Evolutionary conservation across 2,797 vertebrate genomes (phyloP).

Genomic region (Nothura maculosa): DNA sequence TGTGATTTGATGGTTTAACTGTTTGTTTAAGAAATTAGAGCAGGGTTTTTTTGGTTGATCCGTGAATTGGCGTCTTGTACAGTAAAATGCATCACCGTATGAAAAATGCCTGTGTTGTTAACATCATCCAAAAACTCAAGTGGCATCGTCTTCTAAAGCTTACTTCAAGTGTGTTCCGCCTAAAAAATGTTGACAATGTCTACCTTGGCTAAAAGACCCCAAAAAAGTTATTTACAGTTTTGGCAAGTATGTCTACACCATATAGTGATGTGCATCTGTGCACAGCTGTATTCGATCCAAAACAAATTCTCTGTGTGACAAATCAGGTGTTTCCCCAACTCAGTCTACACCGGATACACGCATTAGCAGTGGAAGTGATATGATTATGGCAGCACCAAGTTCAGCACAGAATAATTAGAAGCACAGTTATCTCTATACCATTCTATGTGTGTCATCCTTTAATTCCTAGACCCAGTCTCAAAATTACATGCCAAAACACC

Average conservation of each 20-base stretch:
- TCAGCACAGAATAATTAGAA: not conserved
- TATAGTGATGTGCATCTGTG: not conserved
- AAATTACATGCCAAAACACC: not conserved
- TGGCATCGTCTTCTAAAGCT: not conserved
- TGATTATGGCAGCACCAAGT: not conserved
- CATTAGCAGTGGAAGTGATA: slow-evolving; percentile 6
- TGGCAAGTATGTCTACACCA: not conserved
- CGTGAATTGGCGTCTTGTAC: not conserved
- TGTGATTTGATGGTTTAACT: not conserved
- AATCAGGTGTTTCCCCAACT: not conserved
- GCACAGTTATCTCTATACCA: not conserved
- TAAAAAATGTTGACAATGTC: not conserved
- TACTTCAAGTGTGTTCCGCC: not conserved
- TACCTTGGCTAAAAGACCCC: not conserved
- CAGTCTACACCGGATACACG: not conserved
- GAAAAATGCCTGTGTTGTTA: not conserved
- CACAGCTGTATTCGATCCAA: not conserved
- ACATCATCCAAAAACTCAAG: not conserved
- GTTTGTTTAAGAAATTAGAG: not conserved
- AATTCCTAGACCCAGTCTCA: not conserved
- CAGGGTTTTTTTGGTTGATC: not conserved
- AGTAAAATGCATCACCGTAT: not conserved
- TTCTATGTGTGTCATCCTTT: not conserved
- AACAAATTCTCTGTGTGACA: not conserved
- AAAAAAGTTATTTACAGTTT: accelerated